phyloP scores from a whole-genome alignment of 2,888 invertebrate species.

The Drosophila pseudotalamancana region DNA sequence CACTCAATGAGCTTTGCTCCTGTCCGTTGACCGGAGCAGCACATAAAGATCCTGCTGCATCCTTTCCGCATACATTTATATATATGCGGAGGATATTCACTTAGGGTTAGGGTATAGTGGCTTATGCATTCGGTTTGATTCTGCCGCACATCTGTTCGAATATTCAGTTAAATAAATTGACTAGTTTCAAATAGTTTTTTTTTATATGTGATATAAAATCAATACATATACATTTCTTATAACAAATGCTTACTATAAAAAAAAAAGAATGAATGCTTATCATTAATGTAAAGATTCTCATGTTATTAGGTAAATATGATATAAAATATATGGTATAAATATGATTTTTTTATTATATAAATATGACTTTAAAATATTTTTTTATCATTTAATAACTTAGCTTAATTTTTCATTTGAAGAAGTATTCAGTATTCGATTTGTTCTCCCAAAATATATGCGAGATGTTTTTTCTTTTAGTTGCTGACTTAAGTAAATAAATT shows the following conservation, averaged over 20 bases:
- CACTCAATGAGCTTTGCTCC: constrained; percentile 48
- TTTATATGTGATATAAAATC: too few species aligned
- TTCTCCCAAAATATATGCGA: neutral
- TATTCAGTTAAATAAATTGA: too few species aligned
- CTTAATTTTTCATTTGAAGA: neutral
- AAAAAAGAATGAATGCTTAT: too few species aligned
- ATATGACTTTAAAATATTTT: neutral
- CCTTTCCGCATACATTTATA: constrained; percentile 40
- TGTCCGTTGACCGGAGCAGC: constrained; percentile 19
- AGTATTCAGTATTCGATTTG: constrained; percentile 1
- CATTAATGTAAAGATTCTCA: too few species aligned
- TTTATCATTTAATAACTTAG: neutral
- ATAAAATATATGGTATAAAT: too few species aligned
- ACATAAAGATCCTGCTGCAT: constrained; percentile 34
- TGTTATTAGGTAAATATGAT: too few species aligned
- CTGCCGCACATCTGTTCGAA: neutral
- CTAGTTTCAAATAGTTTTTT: too few species aligned
- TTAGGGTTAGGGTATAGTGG: constrained; percentile 6
- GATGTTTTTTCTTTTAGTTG: neutral
- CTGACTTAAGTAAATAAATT: constrained; percentile 46
- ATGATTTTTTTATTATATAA: neutral
- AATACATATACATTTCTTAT: too few species aligned
- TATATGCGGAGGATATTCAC: neutral
- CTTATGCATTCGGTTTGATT: neutral
- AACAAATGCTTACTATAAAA: too few species aligned